Evolutionary conservation across 2,113 vertebrate species (phyloP).

Genomic region (Noctilio leporinus): DNA sequence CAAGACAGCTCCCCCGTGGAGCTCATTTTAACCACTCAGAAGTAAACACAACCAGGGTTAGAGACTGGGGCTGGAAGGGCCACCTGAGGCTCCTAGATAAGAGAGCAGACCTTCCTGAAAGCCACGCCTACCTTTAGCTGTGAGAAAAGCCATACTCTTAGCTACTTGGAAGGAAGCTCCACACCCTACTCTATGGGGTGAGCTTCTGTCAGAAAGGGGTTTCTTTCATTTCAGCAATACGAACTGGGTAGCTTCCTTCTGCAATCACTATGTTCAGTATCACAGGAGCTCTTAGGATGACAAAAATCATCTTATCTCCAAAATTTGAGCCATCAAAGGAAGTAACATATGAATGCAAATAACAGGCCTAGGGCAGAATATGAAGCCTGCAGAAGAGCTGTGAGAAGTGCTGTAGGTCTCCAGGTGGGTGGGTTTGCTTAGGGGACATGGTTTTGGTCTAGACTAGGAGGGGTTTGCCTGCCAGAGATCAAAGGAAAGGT

Average conservation of each 20-base stretch:
- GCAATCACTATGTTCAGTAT: not conserved
- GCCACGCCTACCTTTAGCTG: not conserved
- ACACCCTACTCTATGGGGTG: rapidly evolving
- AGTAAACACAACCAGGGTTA: no score
- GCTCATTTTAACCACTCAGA: not conserved
- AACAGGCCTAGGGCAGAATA: no score
- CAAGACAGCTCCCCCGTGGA: not conserved
- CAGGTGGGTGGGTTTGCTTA: rapidly evolving
- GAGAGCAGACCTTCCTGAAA: not conserved
- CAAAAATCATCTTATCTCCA: not conserved
- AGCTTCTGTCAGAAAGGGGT: not conserved
- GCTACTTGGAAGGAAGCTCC: not conserved
- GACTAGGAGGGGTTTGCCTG: not conserved
- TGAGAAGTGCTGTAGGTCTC: rapidly evolving
- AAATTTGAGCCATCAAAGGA: not conserved
- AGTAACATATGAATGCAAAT: not conserved
- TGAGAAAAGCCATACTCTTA: not conserved
- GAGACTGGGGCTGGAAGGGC: not conserved
- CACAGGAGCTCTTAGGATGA: not conserved
- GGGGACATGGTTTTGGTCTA: not conserved
- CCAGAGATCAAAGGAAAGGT: not conserved
- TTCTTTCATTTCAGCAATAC: not conserved
- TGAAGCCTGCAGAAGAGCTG: rapidly evolving
- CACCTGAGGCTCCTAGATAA: no score
- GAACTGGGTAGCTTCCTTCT: not conserved